These are phyloP conservation scores for Cyprinus carpio DNA, from an alignment of 2,113 vertebrate species.

Conservation along the genomic window DNA sequence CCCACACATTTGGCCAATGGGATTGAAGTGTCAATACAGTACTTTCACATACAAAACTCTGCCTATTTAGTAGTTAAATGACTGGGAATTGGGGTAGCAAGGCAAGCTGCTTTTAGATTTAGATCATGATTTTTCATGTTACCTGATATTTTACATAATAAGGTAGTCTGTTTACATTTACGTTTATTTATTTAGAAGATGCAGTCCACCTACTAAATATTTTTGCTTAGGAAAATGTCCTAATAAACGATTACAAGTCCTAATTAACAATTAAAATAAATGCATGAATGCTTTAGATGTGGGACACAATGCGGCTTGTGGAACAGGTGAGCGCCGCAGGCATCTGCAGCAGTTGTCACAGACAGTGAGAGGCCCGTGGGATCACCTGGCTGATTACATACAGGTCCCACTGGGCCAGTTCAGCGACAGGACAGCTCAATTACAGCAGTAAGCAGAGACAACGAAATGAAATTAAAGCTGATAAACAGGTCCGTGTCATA, in stretches of 20 bases:
- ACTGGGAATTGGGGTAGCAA: not conserved
- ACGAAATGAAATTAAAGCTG: slow-evolving; percentile 54
- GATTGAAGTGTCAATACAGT: too few relatives aligned
- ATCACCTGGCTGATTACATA: slow-evolving; percentile 62
- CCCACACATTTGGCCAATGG: not conserved
- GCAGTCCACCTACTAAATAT: not conserved
- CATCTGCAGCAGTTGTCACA: slow-evolving; percentile 66
- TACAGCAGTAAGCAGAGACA: slow-evolving; percentile 56
- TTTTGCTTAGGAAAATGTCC: not conserved
- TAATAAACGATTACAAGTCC: not conserved
- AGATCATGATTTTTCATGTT: not conserved
- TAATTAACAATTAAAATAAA: slow-evolving; percentile 29
- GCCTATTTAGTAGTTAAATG: not conserved
- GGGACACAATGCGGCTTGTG: not conserved
- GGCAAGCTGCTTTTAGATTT: not conserved
- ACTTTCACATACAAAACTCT: not conserved
- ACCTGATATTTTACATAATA: too few relatives aligned
- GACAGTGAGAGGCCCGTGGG: slow-evolving; percentile 54
- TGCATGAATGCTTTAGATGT: slow-evolving; percentile 23
- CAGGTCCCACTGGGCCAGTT: slow-evolving; percentile 63
- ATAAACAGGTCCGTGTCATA: slow-evolving; percentile 55
- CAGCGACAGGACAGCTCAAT: slow-evolving; percentile 64
- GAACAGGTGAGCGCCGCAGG: slow-evolving; percentile 47
- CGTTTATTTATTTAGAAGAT: too few relatives aligned
- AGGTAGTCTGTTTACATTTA: too few relatives aligned